Evolutionary conservation across 1,140 invertebrate species (phyloP), one percentile per base, ranked within the genome.

Genomic region (Berghia stephanieae): DNA sequence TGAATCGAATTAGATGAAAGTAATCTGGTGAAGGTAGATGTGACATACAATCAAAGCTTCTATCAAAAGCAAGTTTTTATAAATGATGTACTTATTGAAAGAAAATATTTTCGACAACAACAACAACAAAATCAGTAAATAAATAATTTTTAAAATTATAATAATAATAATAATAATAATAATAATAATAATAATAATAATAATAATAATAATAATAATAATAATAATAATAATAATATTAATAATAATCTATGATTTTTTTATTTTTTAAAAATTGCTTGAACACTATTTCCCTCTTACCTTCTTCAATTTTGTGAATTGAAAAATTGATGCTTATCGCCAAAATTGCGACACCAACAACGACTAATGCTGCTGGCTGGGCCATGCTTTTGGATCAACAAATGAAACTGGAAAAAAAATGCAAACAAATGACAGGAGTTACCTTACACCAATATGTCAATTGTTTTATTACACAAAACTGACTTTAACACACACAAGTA

Each of bases 251-350:
- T n/a, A n/a, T n/a, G 46, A 24, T 70, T 52, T 16, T 8, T 42
- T 76, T n/a, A 0, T 55, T 43, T 40, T 5, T 27, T 21, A 13
- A 75, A 36, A 38, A 57, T 0, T 52, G 42, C 49, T 31, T n/a
- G n/a, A 40, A 43, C 43, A 43, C 42, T n/a, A 3, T 36, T 16
- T 24, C n/a, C 36, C 13, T 71, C 77, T 77, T 83, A 90, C 89
- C 95, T 90, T 96, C 95, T 81, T 96, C 94, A 43, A 96, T 93
- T 89, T 93, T 93, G 85, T 96, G 95, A 27, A 96, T 89, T 1
- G 93, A 93, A 85, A 93, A 93, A 88, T 93, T 92, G 69, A 92
- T 69, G 42, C 84, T 73, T 2, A 83, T 52, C 42, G 78, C 84
- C 16, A 83, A 13, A 4, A 52, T 66, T 27, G 79, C 78, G 42